A percentile compares a stretch with the other conserved stretches of the same genome.
Conservation (phyloP, 2,888 invertebrate genomes). For the Itoplectis maculator region DNA sequence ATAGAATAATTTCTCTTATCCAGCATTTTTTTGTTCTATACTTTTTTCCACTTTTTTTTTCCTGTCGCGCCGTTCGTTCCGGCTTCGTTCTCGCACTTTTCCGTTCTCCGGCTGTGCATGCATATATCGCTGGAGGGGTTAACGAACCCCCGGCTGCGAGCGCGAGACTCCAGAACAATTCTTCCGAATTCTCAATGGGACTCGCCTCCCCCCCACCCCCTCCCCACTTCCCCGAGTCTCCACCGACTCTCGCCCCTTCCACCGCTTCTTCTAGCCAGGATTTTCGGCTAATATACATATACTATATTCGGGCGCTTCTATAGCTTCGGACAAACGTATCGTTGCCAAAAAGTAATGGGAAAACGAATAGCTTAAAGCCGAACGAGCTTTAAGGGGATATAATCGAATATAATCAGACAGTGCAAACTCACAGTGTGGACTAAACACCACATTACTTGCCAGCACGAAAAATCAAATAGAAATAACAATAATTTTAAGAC, state of each 20-base stretch:
- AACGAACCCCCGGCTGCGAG: constrained; percentile 63
- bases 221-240: constrained; percentile 25
- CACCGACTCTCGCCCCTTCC: constrained; percentile 26
- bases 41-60: neutral
- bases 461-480: neutral
- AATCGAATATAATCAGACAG: constrained; percentile 22
- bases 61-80: neutral
- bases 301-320: neutral
- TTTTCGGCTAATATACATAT: constrained; percentile 29
- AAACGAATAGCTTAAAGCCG: constrained; percentile 66
- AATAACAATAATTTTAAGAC: neutral
- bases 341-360: constrained; percentile 57
- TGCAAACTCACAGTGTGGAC: neutral
- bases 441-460: neutral
- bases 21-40: neutral
- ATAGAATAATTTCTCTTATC: neutral
- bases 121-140: constrained; percentile 62
- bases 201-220: constrained; percentile 37
- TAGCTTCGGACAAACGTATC: constrained; percentile 31
- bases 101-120: constrained; percentile 15
- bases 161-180: constrained; percentile 63
- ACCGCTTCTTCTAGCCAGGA: constrained; percentile 13
- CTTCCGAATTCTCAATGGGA: constrained; percentile 64
- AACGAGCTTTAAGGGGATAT: constrained; percentile 26
- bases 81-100: constrained; percentile 11